A percentile compares a stretch with the other conserved stretches of the same genome.
Conservation (phyloP, 1,140 invertebrate genomes). For the Archivesica marissinica region DNA sequence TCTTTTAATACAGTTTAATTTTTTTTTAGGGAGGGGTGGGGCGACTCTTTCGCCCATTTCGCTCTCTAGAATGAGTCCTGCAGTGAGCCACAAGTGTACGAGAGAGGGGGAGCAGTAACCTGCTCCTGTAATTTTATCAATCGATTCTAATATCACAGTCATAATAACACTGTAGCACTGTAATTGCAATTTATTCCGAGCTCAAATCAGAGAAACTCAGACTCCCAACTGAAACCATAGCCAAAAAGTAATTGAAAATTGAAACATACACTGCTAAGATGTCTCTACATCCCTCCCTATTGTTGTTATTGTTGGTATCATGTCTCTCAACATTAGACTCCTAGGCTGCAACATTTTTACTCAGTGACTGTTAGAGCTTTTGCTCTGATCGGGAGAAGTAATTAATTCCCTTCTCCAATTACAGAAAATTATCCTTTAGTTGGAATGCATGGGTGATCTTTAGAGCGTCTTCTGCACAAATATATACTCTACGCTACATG, state of each 20-base stretch:
- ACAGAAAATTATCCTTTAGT: not conserved
- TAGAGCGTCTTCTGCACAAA: too few species aligned
- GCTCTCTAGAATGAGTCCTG: too few species aligned
- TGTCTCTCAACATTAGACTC: not conserved
- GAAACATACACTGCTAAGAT: conserved; percentile 3
- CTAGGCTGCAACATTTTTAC: not conserved
- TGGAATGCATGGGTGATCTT: too few species aligned
- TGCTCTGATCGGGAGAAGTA: not conserved
- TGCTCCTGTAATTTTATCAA: too few species aligned
- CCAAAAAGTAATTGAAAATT: conserved; percentile 29
- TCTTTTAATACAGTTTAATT: too few species aligned
- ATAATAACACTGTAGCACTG: not conserved
- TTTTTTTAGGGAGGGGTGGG: too few species aligned
- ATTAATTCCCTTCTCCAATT: not conserved
- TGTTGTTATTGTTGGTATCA: conserved; percentile 3
- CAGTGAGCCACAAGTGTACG: too few species aligned
- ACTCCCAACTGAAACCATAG: conserved; percentile 4
- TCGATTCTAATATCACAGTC: too few species aligned
- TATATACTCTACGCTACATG: too few species aligned
- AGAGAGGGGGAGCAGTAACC: too few species aligned
- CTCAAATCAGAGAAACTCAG: not conserved
- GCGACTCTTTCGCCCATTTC: too few species aligned
- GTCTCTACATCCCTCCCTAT: not conserved
- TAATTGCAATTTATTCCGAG: conserved; percentile 4
- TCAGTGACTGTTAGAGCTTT: not conserved